These are phyloP conservation scores for Saturnia japonica DNA, from an alignment of 2,888 invertebrate genomes.

Conservation along the genomic window DNA sequence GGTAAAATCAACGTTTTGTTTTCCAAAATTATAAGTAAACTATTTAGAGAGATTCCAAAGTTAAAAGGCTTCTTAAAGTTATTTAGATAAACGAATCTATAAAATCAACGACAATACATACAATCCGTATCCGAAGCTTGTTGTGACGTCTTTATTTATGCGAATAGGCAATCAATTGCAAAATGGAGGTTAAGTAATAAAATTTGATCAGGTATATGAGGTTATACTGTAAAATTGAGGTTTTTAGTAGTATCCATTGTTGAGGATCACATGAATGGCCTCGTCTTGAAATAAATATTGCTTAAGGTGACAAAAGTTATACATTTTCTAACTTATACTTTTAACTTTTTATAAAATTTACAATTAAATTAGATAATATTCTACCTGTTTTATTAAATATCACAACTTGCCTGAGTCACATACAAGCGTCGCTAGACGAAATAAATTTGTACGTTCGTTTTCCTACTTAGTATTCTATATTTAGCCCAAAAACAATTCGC, in stretches of 20 bases:
- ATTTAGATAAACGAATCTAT: background rate
- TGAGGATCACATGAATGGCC: background rate
- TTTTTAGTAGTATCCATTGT: background rate
- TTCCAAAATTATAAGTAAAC: too few relatives aligned
- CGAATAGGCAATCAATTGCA: constrained; percentile 22
- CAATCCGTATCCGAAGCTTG: constrained; percentile 3
- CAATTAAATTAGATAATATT: background rate
- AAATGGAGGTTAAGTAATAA: constrained; percentile 19
- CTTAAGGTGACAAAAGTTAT: background rate
- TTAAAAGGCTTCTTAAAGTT: background rate
- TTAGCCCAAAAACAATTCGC: background rate
- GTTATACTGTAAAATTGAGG: constrained; percentile 11
- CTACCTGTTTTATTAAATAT: background rate
- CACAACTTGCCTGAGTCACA: background rate
- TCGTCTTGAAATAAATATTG: background rate
- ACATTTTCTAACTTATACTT: too few relatives aligned
- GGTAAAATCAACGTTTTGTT: background rate
- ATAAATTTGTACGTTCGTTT: background rate
- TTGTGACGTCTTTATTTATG: constrained; percentile 14
- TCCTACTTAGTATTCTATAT: background rate
- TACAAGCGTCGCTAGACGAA: background rate
- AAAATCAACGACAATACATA: background rate
- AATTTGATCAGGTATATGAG: constrained; percentile 9
- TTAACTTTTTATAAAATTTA: background rate
- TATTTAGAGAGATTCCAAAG: background rate